Evolutionary conservation across 2,113 vertebrate species (phyloP), one percentile per base, ranked within the genome.

Genomic region (Alligator mississippiensis): DNA sequence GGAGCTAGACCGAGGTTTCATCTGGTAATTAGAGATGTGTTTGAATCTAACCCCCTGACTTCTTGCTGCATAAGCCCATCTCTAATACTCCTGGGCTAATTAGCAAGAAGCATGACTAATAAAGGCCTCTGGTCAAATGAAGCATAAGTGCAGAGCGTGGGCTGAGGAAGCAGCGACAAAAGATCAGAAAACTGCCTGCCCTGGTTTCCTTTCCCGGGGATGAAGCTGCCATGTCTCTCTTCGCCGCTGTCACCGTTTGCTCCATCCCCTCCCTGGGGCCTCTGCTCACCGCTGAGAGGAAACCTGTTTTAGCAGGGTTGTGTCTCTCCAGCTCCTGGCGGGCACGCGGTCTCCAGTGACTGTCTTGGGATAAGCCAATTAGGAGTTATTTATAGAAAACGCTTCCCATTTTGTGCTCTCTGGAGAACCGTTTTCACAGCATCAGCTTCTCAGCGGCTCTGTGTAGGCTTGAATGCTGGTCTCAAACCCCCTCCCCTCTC

Each of bases 161-260:
- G 47, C 47, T 47, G 47, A 47, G 7, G 8, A 47, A 47, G 38
- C 38, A 47, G 47, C 8, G 47, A 47, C 47, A 47, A 47, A 47
- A 47, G 47, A 47, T 47, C 47, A 47, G 47, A 47, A 47, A 62
- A 5, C 3, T 14, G 4, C 9, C 22, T 0, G 0, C 4, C 2
- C 30, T 72, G 58, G 55, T 6, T 2, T 47, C 8, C 17, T n/a
- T 11, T 7, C n/a, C 63, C 58, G 9, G 74, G 60, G 57, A 90
- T 13, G 85, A 27, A 24, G 60, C 57, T 58, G 60, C 28, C 66
- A 14, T 11, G 82, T 0, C 13, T 5, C 77, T 27, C 57, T 0
- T 11, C 24, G 22, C 18, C 63, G 38, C 85, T 34, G 57, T 77
- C 21, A 54, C 0, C 55, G 2, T 18, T 34, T 72, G 8, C n/a